Evolutionary conservation across 2,888 invertebrate genomes (phyloP).

Genomic region (Parochlus steinenii): DNA sequence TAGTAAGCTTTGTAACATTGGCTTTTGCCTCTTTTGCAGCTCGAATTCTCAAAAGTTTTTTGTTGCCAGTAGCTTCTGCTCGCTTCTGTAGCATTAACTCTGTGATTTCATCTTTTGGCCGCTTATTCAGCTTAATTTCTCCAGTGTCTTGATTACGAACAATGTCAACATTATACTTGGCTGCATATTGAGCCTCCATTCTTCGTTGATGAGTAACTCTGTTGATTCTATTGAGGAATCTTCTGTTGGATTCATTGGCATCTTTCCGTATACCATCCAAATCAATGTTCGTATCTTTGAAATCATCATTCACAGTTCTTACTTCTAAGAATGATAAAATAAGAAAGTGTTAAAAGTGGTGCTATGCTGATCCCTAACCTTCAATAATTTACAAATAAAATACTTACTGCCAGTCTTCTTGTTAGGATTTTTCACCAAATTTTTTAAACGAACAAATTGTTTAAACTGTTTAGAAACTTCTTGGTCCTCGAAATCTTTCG

Average conservation of each 20-base stretch:
- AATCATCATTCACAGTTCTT: conserved; percentile 5
- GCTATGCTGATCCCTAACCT: no score
- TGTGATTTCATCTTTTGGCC: conserved; percentile 36
- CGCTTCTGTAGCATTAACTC: conserved; percentile 31
- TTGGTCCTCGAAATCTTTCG: conserved; percentile 50
- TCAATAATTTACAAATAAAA: conserved; percentile 13
- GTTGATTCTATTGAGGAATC: conserved; percentile 48
- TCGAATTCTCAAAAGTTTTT: no score
- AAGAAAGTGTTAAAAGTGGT: no score
- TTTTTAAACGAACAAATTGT: conserved; percentile 41
- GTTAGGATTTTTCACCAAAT: conserved; percentile 28
- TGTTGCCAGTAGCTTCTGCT: conserved; percentile 16
- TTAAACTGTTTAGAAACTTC: conserved; percentile 55
- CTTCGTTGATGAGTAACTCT: conserved; percentile 43
- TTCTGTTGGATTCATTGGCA: conserved; percentile 39
- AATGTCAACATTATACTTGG: conserved; percentile 42
- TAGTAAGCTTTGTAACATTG: conserved; percentile 30
- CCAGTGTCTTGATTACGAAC: conserved; percentile 36
- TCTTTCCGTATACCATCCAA: conserved; percentile 14
- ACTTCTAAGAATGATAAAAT: neutral
- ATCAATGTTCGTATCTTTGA: conserved; percentile 1
- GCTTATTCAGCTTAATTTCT: conserved; percentile 29
- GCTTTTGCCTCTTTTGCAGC: conserved; percentile 26
- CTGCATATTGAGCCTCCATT: conserved; percentile 41
- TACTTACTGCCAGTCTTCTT: conserved; percentile 20